Evolutionary conservation across 1,140 invertebrate genomes (phyloP).

Genomic region (Bombus superbus): DNA sequence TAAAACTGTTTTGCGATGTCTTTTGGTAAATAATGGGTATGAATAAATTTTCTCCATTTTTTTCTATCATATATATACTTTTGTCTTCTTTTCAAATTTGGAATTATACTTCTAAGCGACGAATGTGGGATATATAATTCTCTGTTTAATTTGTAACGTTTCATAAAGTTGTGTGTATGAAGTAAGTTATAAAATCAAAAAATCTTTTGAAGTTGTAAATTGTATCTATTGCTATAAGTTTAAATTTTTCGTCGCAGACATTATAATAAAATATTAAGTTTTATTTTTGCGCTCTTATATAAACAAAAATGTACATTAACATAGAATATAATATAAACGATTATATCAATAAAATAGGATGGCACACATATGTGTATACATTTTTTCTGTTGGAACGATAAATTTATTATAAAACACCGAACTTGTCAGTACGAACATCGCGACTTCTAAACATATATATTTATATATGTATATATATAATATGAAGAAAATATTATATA

Average conservation of each 20-base stretch:
- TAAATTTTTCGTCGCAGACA: conserved; percentile 59
- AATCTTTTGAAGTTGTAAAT: conserved; percentile 71
- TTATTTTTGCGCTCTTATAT: conserved; percentile 79
- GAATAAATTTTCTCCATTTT: conserved; percentile 44
- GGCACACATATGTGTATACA: conserved; percentile 73
- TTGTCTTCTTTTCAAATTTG: conserved; percentile 51
- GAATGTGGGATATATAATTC: conserved; percentile 49
- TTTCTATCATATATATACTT: conserved; percentile 47
- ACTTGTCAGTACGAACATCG: conserved; percentile 63
- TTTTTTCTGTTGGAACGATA: conserved; percentile 67
- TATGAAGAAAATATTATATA: conserved; percentile 65
- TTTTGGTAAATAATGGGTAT: conserved; percentile 46
- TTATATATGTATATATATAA: conserved; percentile 74
- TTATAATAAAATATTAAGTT: conserved; percentile 78
- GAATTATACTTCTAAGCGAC: conserved; percentile 59
- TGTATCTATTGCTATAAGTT: conserved; percentile 78
- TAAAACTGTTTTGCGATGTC: conserved; percentile 53
- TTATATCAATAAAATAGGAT: conserved; percentile 77
- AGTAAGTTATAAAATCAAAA: conserved; percentile 63
- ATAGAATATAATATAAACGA: conserved; percentile 75
- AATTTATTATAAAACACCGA: conserved; percentile 59
- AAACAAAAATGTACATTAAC: conserved; percentile 80
- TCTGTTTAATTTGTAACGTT: conserved; percentile 59
- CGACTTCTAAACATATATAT: conserved; percentile 52
- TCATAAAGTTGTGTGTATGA: conserved; percentile 58